A percentile compares a stretch with the other conserved stretches of the same genome.
Evolutionary conservation across 2,888 invertebrate genomes (phyloP).

Genomic region (Calephelis perditalis): DNA sequence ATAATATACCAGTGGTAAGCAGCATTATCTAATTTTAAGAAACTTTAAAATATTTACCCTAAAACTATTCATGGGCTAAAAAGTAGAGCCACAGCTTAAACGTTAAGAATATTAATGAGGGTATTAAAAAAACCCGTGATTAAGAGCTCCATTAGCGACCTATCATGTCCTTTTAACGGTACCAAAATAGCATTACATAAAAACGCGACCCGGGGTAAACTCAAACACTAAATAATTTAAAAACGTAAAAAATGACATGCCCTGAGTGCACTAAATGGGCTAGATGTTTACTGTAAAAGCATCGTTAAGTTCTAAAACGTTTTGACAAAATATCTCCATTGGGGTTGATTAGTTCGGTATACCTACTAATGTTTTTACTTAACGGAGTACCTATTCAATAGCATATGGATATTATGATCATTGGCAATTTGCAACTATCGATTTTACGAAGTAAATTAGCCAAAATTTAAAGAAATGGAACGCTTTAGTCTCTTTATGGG

Average conservation of each 20-base stretch:
- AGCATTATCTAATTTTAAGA: too few relatives aligned
- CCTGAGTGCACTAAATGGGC: constrained; percentile 64
- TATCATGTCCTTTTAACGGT: constrained; percentile 17
- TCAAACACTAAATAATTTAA: constrained; percentile 25
- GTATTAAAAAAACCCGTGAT: constrained; percentile 2
- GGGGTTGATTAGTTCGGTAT: neutral
- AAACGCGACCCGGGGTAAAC: constrained; percentile 19
- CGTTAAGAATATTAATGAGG: neutral
- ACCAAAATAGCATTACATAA: constrained; percentile 23
- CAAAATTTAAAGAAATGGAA: too few relatives aligned
- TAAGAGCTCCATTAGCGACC: constrained; percentile 10
- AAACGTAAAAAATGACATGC: constrained; percentile 32
- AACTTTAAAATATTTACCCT: too few relatives aligned
- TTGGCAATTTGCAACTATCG: too few relatives aligned
- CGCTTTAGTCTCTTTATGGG: too few relatives aligned
- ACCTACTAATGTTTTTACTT: too few relatives aligned
- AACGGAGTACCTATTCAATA: too few relatives aligned
- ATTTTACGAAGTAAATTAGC: too few relatives aligned
- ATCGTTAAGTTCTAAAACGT: constrained; percentile 40
- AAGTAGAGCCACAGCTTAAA: too few relatives aligned
- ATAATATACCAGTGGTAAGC: too few relatives aligned
- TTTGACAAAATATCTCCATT: constrained; percentile 1
- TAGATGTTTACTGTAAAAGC: constrained; percentile 64
- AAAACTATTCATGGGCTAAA: too few relatives aligned
- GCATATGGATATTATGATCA: too few relatives aligned